Percentiles rank a stretch among this genome's conserved stretches.
Evolutionary conservation across 2,797 vertebrate genomes (phyloP).

Genomic region (Babyrousa celebensis): DNA sequence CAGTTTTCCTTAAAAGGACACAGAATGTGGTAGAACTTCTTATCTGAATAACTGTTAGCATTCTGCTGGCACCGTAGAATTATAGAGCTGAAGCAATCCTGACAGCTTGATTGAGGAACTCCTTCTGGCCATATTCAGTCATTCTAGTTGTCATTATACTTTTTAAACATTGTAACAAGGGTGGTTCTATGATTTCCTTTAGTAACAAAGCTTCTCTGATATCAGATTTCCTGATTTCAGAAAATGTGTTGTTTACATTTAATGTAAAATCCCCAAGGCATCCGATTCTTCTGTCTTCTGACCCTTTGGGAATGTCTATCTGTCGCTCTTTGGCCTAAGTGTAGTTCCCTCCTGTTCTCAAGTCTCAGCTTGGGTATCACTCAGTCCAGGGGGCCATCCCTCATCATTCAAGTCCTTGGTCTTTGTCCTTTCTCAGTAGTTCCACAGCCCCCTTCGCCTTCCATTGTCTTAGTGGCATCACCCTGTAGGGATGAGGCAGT

Average conservation of each 20-base stretch:
- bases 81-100: not conserved
- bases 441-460: not conserved
- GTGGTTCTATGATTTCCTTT: not conserved
- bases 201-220: not conserved
- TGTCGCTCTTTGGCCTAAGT: not conserved
- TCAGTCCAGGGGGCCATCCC: too few species aligned
- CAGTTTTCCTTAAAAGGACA: not conserved
- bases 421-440: not conserved
- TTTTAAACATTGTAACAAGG: not conserved
- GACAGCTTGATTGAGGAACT: not conserved
- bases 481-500: not conserved
- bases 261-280: not conserved
- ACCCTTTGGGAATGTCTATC: not conserved
- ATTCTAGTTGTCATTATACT: not conserved
- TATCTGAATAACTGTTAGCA: not conserved
- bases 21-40: not conserved
- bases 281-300: not conserved
- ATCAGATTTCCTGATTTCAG: not conserved
- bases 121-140: not conserved
- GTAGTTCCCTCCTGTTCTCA: not conserved
- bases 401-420: not conserved
- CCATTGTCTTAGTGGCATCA: not conserved
- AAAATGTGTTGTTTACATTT: not conserved
- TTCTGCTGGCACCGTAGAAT: not conserved
- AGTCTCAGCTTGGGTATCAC: not conserved